Percentiles rank a stretch among this genome's conserved stretches.
These are phyloP conservation scores for Nyctalus aviator DNA, from an alignment of 2,797 vertebrate genomes.

Conservation along the genomic window DNA sequence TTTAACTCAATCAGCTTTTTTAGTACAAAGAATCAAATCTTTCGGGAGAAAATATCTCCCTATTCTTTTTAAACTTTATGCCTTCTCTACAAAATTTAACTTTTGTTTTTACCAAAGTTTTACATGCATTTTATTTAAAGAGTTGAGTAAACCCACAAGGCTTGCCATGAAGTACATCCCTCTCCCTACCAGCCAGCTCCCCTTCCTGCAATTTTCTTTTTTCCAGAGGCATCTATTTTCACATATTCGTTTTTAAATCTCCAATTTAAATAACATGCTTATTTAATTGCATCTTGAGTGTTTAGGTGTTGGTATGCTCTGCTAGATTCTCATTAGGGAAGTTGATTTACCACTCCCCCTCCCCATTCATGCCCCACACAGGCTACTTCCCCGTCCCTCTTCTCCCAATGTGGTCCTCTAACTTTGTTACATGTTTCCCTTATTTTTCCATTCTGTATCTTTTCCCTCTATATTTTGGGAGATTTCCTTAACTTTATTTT, in stretches of 20 bases:
- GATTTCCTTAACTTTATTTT: neutral
- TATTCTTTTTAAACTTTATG: conserved; percentile 12
- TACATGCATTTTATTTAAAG: neutral
- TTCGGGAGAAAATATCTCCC: neutral
- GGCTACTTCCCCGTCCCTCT: neutral
- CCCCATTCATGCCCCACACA: neutral
- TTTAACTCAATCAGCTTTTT: conserved; percentile 5
- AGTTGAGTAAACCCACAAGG: neutral
- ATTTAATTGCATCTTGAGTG: neutral
- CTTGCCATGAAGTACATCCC: neutral
- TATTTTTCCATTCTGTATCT: neutral
- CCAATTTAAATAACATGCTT: neutral
- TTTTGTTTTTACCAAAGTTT: conserved; percentile 18
- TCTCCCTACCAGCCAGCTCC: neutral
- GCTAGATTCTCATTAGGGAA: neutral
- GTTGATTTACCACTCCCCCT: neutral
- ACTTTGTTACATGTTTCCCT: neutral
- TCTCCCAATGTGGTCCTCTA: neutral
- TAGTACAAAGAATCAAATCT: neutral
- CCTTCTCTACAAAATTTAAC: conserved; percentile 1
- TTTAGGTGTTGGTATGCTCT: neutral
- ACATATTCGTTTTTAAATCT: neutral
- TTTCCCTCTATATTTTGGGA: conserved; percentile 7
- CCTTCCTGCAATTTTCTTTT: conserved; percentile 24
- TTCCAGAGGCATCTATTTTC: neutral